A percentile compares a stretch with the other conserved stretches of the same genome.
Evolutionary conservation across 2,797 vertebrate genomes (phyloP).

Genomic region (Podargus strigoides): DNA sequence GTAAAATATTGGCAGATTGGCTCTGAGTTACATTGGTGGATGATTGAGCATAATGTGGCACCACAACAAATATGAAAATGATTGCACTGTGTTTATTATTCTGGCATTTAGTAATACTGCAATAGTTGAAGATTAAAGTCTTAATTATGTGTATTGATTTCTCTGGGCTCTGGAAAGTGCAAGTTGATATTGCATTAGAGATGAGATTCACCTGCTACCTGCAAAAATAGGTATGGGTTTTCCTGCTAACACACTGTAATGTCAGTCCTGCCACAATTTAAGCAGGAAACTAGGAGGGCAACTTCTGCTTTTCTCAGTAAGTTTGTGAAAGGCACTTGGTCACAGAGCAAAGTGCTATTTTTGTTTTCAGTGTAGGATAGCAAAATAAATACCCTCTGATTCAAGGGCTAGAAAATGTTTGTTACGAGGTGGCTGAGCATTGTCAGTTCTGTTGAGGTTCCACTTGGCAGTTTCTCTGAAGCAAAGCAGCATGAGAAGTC

Average conservation of each 20-base stretch:
- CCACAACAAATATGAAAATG: background rate
- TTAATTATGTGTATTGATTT: background rate
- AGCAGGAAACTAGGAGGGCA: background rate
- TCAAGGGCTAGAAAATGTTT: background rate
- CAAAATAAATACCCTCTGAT: background rate
- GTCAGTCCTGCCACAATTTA: background rate
- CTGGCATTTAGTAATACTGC: background rate
- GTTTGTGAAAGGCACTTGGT: background rate
- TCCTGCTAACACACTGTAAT: background rate
- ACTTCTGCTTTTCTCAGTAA: background rate
- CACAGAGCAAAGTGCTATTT: background rate
- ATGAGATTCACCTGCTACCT: background rate
- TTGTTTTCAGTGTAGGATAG: background rate
- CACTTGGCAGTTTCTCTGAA: background rate
- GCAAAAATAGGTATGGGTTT: background rate
- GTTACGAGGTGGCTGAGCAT: background rate
- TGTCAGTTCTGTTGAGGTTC: background rate
- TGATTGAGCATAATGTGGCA: background rate
- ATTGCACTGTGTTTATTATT: background rate
- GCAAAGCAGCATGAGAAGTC: background rate
- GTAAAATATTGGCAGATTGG: background rate
- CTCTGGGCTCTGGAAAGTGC: background rate
- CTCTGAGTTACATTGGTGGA: background rate
- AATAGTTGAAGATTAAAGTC: background rate
- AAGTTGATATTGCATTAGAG: background rate